Conservation (phyloP, 2,888 invertebrate species). For the Nemoura dubitans region DNA sequence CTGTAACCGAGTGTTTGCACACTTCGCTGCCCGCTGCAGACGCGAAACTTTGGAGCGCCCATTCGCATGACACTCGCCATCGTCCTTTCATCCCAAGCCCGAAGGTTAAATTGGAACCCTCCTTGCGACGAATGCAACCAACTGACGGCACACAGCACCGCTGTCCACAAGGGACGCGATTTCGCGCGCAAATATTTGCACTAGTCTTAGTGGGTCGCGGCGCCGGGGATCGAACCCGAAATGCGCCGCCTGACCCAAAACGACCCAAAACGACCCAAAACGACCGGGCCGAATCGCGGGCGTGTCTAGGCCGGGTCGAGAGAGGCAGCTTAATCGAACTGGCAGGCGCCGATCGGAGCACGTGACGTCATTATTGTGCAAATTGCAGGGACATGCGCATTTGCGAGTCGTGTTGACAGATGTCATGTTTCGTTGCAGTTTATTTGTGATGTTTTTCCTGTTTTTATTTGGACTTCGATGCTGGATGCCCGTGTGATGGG, state of each 20-base stretch:
- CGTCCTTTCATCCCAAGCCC: no score
- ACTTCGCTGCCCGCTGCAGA: no score
- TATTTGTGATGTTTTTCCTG: background rate
- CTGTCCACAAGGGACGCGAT: background rate
- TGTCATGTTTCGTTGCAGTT: background rate
- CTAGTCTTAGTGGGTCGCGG: background rate
- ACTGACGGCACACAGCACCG: no score
- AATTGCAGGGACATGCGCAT: background rate
- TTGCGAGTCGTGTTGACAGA: background rate
- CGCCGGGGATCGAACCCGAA: background rate
- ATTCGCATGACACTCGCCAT: no score
- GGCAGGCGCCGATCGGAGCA: no score
- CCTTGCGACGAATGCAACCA: no score
- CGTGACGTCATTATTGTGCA: background rate
- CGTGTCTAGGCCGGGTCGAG: no score
- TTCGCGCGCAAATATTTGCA: background rate
- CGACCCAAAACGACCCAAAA: constrained; percentile 12
- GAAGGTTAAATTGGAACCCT: no score
- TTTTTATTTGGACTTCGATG: background rate
- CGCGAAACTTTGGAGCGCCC: no score
- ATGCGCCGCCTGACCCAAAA: background rate
- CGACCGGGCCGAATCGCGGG: no score
- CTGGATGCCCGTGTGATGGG: background rate
- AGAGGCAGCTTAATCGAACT: no score
- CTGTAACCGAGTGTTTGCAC: no score